These are phyloP conservation scores for Bergia puertoricense DNA, from an alignment of 92 coral and sea anemone species.

Conservation along the genomic window DNA sequence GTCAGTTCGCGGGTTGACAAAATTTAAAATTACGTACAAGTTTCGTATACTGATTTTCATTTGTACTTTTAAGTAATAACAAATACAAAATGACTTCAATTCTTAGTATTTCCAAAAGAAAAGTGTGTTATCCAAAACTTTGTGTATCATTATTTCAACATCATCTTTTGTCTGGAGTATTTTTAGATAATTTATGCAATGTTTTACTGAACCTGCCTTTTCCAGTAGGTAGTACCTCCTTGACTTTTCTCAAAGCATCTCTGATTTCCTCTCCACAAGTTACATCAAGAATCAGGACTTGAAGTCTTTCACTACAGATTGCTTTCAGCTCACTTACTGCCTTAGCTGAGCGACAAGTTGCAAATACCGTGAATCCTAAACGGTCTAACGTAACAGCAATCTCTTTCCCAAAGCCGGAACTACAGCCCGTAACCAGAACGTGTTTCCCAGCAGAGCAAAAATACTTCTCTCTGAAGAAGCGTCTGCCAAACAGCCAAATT, in stretches of 20 bases:
- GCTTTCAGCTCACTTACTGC: conserved; percentile 33
- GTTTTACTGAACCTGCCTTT: conserved; percentile 9
- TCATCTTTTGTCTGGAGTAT: no score
- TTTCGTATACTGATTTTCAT: no score
- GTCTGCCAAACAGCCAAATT: not conserved
- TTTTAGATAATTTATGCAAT: not conserved
- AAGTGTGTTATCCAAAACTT: no score
- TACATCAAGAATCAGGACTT: conserved; percentile 45
- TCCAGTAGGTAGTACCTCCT: conserved; percentile 17
- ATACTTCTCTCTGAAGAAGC: not conserved
- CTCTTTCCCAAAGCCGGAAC: conserved; percentile 53
- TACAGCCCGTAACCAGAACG: conserved; percentile 51
- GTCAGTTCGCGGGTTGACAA: no score
- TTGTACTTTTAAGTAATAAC: no score
- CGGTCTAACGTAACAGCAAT: conserved; percentile 40
- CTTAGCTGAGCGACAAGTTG: conserved; percentile 44
- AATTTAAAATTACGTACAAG: no score
- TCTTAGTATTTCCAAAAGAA: no score
- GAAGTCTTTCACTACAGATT: conserved; percentile 38
- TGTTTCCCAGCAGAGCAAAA: not conserved
- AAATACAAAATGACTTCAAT: no score
- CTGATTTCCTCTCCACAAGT: conserved; percentile 35
- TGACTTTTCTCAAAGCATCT: conserved; percentile 38
- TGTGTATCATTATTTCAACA: not conserved
- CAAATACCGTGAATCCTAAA: conserved; percentile 47